phyloP scores from a whole-genome alignment of 1,140 invertebrate genomes.

The Nasonia giraulti region DNA sequence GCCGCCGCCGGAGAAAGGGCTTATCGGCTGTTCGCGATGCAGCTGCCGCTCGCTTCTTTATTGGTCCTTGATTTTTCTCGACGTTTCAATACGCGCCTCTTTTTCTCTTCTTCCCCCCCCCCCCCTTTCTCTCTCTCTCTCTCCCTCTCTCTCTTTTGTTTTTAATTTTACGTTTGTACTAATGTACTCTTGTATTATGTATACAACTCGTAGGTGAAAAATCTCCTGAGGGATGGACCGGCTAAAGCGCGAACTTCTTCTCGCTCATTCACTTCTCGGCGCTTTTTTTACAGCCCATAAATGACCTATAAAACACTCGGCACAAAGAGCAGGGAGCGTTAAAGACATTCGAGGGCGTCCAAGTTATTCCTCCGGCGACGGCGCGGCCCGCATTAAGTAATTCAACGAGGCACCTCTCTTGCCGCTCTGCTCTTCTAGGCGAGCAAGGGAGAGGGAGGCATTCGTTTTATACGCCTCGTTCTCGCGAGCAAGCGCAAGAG shows the following conservation, averaged over 20 bases:
- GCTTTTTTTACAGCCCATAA: conserved; percentile 40
- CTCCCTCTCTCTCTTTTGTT: background rate
- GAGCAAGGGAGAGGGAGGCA: background rate
- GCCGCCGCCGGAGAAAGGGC: background rate
- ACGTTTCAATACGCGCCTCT: background rate
- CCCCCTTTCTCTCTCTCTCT: background rate
- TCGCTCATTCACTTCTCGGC: too few relatives aligned
- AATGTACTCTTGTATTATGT: too few relatives aligned
- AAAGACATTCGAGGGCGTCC: conserved; percentile 38
- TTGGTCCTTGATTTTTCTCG: conserved; percentile 28
- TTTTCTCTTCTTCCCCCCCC: too few relatives aligned
- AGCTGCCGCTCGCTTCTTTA: conserved; percentile 17
- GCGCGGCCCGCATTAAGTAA: conserved; percentile 32
- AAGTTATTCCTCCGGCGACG: conserved; percentile 20
- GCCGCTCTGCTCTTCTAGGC: background rate
- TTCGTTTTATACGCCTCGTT: conserved; percentile 29
- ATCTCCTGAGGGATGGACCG: background rate
- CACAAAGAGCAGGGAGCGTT: conserved; percentile 34
- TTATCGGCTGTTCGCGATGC: conserved; percentile 11
- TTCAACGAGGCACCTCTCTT: conserved; percentile 17
- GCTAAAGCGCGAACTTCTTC: background rate
- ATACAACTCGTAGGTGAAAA: background rate
- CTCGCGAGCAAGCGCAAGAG: too few relatives aligned
- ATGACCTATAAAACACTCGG: conserved; percentile 44
- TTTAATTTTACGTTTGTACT: too few relatives aligned